Evolutionary conservation across 2,888 invertebrate genomes (phyloP).

Genomic region (Idaea dimidiata): DNA sequence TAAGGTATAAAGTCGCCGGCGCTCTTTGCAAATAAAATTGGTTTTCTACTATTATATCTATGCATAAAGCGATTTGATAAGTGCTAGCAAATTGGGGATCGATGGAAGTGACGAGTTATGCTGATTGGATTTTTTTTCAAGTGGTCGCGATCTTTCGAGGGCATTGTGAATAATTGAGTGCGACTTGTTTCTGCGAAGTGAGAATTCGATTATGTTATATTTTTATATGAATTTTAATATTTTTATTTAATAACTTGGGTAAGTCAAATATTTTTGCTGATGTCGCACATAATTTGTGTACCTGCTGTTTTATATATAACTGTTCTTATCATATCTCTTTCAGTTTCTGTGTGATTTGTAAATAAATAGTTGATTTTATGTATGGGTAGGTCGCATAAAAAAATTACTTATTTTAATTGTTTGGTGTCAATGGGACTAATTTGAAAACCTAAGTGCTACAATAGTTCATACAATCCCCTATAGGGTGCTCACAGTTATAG

Average conservation of each 20-base stretch:
- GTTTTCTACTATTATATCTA: conserved; percentile 62
- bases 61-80: conserved; percentile 77
- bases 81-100: conserved; percentile 76
- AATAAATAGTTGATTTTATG: no score
- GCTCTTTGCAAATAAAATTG: conserved; percentile 37
- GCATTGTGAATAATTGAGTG: conserved; percentile 76
- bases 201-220: conserved; percentile 26
- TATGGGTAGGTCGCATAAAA: no score
- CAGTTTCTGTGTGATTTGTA: no score
- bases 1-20: conserved; percentile 55
- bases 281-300: no score
- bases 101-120: conserved; percentile 78
- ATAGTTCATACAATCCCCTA: no score
- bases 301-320: no score
- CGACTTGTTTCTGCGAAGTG: conserved; percentile 59
- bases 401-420: no score
- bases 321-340: no score
- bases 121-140: conserved; percentile 79
- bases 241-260: conserved; percentile 6
- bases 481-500: no score
- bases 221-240: conserved; percentile 12
- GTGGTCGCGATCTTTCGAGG: conserved; percentile 51
- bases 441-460: no score
- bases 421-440: no score
- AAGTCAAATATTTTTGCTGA: no score